Percentiles rank a stretch among this genome's conserved stretches.
phyloP scores from a whole-genome alignment of 2,888 invertebrate species.

The Drosophila imparisetae region DNA sequence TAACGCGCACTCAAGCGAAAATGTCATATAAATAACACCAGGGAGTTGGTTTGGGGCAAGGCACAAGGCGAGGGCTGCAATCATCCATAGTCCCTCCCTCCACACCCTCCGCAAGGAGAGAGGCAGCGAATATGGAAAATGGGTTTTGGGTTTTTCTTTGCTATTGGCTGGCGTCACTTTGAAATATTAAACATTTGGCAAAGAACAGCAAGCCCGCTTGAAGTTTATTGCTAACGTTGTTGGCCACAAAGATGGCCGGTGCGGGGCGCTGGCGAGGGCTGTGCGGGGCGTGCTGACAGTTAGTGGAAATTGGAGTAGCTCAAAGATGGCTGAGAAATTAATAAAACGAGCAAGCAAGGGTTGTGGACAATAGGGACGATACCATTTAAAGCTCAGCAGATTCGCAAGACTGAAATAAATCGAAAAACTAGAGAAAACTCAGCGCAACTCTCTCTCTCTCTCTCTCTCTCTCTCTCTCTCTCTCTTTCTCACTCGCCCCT shows the following conservation, averaged over 20 bases:
- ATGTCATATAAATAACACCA: slow-evolving; percentile 80
- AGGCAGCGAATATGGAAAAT: slow-evolving; percentile 45
- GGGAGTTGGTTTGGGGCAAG: slow-evolving; percentile 5
- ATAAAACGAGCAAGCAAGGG: slow-evolving; percentile 45
- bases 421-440: slow-evolving; percentile 33
- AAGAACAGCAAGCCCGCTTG: slow-evolving; percentile 67
- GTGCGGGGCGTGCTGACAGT: slow-evolving; percentile 5
- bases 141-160: slow-evolving; percentile 46
- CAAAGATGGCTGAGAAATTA: slow-evolving; percentile 52
- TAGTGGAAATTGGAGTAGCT: slow-evolving; percentile 61
- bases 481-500: not conserved
- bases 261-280: not conserved
- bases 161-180: slow-evolving; percentile 73
- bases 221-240: slow-evolving; percentile 71
- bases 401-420: slow-evolving; percentile 33
- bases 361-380: slow-evolving; percentile 2
- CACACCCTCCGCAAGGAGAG: not conserved
- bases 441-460: not conserved
- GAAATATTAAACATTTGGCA: slow-evolving; percentile 77
- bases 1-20: slow-evolving; percentile 79
- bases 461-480: not conserved
- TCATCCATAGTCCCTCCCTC: not conserved
- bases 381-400: slow-evolving; percentile 17
- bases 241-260: not conserved
- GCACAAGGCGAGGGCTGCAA: not conserved